Evolutionary conservation across 1,140 invertebrate genomes (phyloP), one percentile per base, ranked within the genome.

Genomic region (Maconellicoccus hirsutus): DNA sequence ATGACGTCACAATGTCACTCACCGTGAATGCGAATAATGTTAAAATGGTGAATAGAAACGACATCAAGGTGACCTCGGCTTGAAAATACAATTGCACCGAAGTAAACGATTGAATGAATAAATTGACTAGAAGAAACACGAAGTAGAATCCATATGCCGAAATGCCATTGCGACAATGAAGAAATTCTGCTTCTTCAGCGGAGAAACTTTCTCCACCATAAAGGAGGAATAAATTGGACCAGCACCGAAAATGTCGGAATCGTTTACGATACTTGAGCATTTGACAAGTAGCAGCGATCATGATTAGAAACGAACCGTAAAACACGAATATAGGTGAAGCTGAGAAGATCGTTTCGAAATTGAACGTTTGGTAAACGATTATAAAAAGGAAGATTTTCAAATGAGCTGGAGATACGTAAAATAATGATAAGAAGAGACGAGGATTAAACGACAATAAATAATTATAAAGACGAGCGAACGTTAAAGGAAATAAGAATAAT

Each of bases 81-180:
- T 91, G 89, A 0, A 89, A 89, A 2, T 91, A 86, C 84, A 89
- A 90, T 61, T 87, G 84, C 21, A 87, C 85, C 4, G 89, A 83
- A 63, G 92, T 86, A 19, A 91, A 78, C 0, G 91, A 90, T 77
- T 90, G 92, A 0, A 89, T 81, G 29, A 89, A 83, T 16, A 93
- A 80, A 80, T 91, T 89, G 0, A 87, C 75, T 1, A 92, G 81
- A 8, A 93, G 78, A 0, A 88, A 84, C 19, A 87, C 76, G 75
- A 93, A 93, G 78, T 88, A 93, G 42, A 90, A 86, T 27, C 87
- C 79, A 75, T 90, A 93, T 0, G 91, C 90, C 59, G 86, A 87
- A 23, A 93, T 78, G 76, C 92, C 91, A 75, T 92, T 93, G 26
- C 85, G 81, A n/a, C 91, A 86, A 74, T 90, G 92, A 61, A 89